Conservation (phyloP, 2,113 vertebrate genomes). For the Carassius carassius region DNA sequence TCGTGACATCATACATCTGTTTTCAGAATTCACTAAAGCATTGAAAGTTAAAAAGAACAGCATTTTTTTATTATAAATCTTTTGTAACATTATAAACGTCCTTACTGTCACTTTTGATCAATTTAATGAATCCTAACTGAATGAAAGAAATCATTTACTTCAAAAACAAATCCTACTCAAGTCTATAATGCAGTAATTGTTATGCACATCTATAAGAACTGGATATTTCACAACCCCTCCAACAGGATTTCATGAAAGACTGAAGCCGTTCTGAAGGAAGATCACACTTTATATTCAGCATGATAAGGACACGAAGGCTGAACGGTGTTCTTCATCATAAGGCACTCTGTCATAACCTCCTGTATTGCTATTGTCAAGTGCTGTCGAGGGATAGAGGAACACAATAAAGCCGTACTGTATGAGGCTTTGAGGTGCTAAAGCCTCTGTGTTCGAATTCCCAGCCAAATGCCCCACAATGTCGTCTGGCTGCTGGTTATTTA, state of each 20-base stretch:
- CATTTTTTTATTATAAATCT: no score
- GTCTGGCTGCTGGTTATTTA: slow-evolving; percentile 14
- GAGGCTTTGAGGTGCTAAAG: background rate
- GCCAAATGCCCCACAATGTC: background rate
- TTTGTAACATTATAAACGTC: no score
- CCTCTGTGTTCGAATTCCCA: background rate
- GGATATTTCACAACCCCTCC: background rate
- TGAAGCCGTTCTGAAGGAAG: background rate
- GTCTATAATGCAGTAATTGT: background rate
- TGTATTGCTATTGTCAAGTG: slow-evolving; percentile 12
- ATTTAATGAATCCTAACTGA: background rate
- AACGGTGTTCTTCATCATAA: slow-evolving; percentile 1
- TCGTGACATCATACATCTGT: no score
- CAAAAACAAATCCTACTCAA: background rate
- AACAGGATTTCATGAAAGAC: background rate
- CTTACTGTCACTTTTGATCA: background rate
- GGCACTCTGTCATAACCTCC: background rate
- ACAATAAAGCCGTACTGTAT: background rate
- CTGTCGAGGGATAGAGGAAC: background rate
- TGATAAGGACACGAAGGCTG: background rate
- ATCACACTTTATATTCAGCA: background rate
- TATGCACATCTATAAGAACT: background rate
- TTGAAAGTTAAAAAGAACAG: no score
- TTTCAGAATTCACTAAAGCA: no score
- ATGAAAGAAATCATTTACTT: background rate